Base-by-base conservation (phyloP, 2,113 vertebrate genomes). In the Turdus rufiventris region DNA sequence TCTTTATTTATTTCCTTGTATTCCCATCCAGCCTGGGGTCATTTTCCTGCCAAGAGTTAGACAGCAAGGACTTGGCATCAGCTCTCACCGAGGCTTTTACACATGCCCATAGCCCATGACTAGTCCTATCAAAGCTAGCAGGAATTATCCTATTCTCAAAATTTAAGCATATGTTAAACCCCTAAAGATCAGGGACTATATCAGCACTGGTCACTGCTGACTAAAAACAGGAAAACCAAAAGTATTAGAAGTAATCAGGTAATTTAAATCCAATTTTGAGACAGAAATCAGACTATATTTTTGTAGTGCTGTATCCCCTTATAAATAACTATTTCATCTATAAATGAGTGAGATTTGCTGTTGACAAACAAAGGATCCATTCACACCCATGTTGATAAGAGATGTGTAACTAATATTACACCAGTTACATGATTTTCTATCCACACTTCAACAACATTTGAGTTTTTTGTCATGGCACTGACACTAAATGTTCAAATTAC, bases 31-130 rank as follows among this genome's bases (percentile, higher is more conserved):
- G 61, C 62, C 53, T 87, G n/a, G 12, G 66, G 91, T 88, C 80
- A 63, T 73, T 90, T 45, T 89, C 36, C 81, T 92, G 93, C 61
- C 84, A 89, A 73, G 50, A 57, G 31, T 50, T 79, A 58, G 58
- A 85, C 33, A 93, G 78, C 38, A 62, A 91, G 63, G 71, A 85
- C 42, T 88, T 93, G 93, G 87, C 91, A 89, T 54, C 71, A 66
- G 54, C 47, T 88, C 58, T 88, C 74, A 43, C 60, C 62, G 20
- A 62, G 71, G 56, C 42, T 76, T 88, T 81, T 63, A 53, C 66
- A 82, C 25, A 12, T 60, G 33, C 34, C 82, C 54, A 28, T 71
- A 25, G 43, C 29, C 42, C 83, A 1, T 62, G 67, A 68, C 17
- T 42, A 21, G 14, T 79, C 62, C 60, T 75, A 61, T 47, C 66